These are phyloP conservation scores for Uromys caudimaculatus DNA, from an alignment of 2,797 vertebrate genomes.

Conservation along the genomic window DNA sequence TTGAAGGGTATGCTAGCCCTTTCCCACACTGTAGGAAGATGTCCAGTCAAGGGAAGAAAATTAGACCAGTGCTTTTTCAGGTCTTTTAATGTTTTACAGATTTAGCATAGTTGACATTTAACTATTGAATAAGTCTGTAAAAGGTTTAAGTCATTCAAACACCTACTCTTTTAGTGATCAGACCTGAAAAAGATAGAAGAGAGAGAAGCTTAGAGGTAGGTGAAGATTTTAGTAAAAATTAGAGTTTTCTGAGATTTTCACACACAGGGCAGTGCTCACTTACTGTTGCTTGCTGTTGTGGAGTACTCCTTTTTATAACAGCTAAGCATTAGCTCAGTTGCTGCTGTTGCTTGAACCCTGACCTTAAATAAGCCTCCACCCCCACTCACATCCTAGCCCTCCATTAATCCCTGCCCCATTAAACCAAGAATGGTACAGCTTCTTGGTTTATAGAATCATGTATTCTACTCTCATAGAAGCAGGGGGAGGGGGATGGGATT, in stretches of 20 bases:
- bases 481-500: no score
- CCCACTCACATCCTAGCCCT: background rate
- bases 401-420: constrained; percentile 1
- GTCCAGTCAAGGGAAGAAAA: constrained; percentile 10
- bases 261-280: background rate
- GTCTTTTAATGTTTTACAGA: constrained; percentile 46
- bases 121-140: constrained; percentile 31
- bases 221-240: constrained; percentile 32
- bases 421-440: constrained; percentile 9
- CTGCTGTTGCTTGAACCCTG: background rate
- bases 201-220: background rate
- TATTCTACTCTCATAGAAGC: background rate
- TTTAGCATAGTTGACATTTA: constrained; percentile 38
- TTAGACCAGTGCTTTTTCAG: constrained; percentile 26
- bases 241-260: constrained; percentile 15
- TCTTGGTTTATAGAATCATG: background rate
- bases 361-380: background rate
- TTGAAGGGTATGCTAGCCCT: background rate
- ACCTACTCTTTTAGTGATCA: background rate
- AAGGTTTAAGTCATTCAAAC: constrained; percentile 26
- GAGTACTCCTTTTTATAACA: constrained; percentile 10
- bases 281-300: background rate
- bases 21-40: constrained; percentile 15
- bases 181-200: background rate
- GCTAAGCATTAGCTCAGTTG: background rate